These are phyloP conservation scores for Galendromus occidentalis DNA, from an alignment of 1,140 invertebrate species.

Conservation along the genomic window DNA sequence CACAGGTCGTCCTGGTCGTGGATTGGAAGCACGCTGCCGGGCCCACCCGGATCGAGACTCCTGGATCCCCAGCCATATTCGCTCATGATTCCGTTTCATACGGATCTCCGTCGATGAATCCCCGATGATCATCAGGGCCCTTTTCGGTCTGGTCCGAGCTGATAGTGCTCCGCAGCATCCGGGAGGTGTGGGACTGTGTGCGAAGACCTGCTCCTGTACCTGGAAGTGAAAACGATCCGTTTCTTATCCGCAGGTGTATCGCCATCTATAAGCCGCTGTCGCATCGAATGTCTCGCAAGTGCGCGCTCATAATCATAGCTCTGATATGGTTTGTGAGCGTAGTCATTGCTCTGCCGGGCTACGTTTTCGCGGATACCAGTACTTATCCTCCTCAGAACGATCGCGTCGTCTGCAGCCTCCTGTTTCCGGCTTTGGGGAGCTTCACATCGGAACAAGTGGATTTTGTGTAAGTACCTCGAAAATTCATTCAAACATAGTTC, in stretches of 20 bases:
- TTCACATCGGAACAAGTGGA: not conserved
- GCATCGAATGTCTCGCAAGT: not conserved
- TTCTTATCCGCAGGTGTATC: not conserved
- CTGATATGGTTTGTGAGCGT: not conserved
- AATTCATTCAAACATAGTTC: too few relatives aligned
- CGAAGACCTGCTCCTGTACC: too few relatives aligned
- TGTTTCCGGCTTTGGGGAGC: not conserved
- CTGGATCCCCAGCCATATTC: too few relatives aligned
- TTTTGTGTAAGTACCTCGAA: slow-evolving; percentile 3
- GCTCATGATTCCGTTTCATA: too few relatives aligned
- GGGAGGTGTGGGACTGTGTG: too few relatives aligned
- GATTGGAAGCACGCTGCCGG: too few relatives aligned
- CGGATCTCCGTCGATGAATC: too few relatives aligned
- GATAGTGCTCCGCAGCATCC: too few relatives aligned
- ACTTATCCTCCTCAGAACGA: not conserved
- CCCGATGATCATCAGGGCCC: too few relatives aligned
- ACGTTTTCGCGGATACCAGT: not conserved
- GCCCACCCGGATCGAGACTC: too few relatives aligned
- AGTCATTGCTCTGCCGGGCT: not conserved
- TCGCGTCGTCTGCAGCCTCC: not conserved
- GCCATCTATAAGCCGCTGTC: slow-evolving; percentile 5
- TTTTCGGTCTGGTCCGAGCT: too few relatives aligned
- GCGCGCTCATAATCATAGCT: not conserved
- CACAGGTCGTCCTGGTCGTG: too few relatives aligned
- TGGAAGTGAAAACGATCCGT: not conserved